These are phyloP conservation scores for Stenurella melanura DNA, from an alignment of 2,888 invertebrate species.

Conservation along the genomic window DNA sequence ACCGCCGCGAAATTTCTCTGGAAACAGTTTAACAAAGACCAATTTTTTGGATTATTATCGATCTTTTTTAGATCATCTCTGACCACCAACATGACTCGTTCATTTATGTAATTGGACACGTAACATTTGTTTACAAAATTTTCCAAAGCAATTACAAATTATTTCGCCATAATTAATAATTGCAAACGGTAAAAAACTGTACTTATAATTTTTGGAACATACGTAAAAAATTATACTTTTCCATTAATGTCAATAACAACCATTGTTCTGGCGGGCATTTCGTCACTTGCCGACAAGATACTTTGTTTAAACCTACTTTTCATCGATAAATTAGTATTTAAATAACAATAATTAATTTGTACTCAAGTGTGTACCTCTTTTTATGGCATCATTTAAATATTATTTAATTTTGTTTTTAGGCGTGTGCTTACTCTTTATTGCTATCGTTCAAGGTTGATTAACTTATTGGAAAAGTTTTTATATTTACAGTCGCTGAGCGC, in stretches of 20 bases:
- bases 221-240: conserved; percentile 5
- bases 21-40: too few species aligned
- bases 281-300: conserved; percentile 9
- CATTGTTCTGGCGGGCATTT: conserved; percentile 16
- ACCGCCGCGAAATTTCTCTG: too few species aligned
- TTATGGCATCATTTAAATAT: conserved; percentile 30
- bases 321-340: neutral
- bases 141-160: too few species aligned
- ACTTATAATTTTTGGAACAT: neutral
- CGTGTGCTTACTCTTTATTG: conserved; percentile 1
- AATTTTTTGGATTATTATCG: too few species aligned
- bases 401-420: conserved; percentile 26
- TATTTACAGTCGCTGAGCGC: neutral
- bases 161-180: too few species aligned
- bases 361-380: conserved; percentile 4
- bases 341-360: conserved; percentile 14
- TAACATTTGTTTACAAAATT: too few species aligned
- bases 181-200: too few species aligned
- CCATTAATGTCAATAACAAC: conserved; percentile 21
- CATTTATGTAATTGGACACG: too few species aligned
- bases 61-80: too few species aligned
- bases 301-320: conserved; percentile 1
- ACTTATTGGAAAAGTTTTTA: conserved; percentile 13
- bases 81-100: too few species aligned
- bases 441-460: conserved; percentile 21